A percentile compares a stretch with the other conserved stretches of the same genome.
phyloP scores from a whole-genome alignment of 2,888 invertebrate genomes.

The Pyrgus malvae region DNA sequence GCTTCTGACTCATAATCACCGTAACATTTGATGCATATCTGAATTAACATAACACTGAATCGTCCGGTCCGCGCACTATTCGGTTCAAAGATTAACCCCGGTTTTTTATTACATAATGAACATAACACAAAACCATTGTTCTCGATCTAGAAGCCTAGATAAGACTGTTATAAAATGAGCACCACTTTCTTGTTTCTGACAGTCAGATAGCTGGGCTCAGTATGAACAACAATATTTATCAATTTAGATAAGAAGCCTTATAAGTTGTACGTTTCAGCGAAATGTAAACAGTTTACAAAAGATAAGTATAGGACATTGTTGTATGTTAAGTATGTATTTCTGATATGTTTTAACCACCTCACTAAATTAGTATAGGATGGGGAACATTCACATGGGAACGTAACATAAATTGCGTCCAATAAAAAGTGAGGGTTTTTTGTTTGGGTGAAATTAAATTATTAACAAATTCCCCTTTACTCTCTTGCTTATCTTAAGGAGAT shows the following conservation, averaged over 20 bases:
- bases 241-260: conserved; percentile 73
- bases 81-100: conserved; percentile 42
- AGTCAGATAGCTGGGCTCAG: conserved; percentile 66
- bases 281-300: conserved; percentile 52
- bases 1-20: conserved; percentile 70
- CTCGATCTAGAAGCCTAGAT: conserved; percentile 54
- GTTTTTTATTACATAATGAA: conserved; percentile 37
- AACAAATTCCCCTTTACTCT: no score
- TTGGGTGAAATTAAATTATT: no score
- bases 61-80: conserved; percentile 42
- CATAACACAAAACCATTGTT: conserved; percentile 49
- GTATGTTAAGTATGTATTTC: neutral
- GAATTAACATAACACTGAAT: conserved; percentile 47
- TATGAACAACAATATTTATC: conserved; percentile 67
- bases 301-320: conserved; percentile 7
- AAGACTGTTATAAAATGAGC: conserved; percentile 59
- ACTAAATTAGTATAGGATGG: no score
- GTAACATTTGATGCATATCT: conserved; percentile 60
- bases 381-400: no score
- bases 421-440: no score
- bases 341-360: no score
- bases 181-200: conserved; percentile 67
- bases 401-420: no score
- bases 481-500: no score
- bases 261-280: conserved; percentile 60